phyloP scores from a whole-genome alignment of 2,888 invertebrate genomes.

The Meghimatium bilineatum region DNA sequence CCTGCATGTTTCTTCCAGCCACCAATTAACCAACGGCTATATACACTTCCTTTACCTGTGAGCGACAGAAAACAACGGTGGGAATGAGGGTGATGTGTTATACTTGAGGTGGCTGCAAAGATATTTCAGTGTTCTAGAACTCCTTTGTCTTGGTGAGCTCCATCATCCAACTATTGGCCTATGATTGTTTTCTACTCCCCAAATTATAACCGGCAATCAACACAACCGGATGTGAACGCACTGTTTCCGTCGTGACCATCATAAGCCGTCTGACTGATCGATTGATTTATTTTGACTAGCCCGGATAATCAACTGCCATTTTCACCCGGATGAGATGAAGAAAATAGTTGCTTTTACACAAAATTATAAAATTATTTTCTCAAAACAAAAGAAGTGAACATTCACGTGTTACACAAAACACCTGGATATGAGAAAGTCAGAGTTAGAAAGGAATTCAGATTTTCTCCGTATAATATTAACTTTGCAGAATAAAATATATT shows the following conservation, averaged over 20 bases:
- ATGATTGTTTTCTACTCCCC: slow-evolving; percentile 14
- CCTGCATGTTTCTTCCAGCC: too few species aligned
- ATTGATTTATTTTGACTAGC: slow-evolving; percentile 30
- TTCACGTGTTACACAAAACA: too few species aligned
- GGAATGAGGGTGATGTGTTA: not conserved
- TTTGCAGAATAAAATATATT: too few species aligned
- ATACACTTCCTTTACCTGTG: too few species aligned
- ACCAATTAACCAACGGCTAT: too few species aligned
- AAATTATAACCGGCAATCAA: slow-evolving; percentile 33
- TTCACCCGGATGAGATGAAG: not conserved
- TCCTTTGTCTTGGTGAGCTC: not conserved
- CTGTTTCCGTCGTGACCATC: slow-evolving; percentile 22
- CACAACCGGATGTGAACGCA: slow-evolving; percentile 35
- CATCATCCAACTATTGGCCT: not conserved
- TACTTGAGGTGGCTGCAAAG: not conserved
- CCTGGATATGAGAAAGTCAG: too few species aligned
- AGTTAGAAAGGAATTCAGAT: too few species aligned
- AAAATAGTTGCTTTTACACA: not conserved
- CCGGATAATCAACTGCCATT: slow-evolving; percentile 23
- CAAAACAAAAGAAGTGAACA: not conserved
- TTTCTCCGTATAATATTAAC: too few species aligned
- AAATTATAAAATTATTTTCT: too few species aligned
- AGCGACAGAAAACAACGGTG: too few species aligned
- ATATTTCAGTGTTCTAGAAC: not conserved
- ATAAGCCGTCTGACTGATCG: slow-evolving; percentile 11